Conservation (phyloP, 2,888 invertebrate genomes). For the Drosophila multiciliata region DNA sequence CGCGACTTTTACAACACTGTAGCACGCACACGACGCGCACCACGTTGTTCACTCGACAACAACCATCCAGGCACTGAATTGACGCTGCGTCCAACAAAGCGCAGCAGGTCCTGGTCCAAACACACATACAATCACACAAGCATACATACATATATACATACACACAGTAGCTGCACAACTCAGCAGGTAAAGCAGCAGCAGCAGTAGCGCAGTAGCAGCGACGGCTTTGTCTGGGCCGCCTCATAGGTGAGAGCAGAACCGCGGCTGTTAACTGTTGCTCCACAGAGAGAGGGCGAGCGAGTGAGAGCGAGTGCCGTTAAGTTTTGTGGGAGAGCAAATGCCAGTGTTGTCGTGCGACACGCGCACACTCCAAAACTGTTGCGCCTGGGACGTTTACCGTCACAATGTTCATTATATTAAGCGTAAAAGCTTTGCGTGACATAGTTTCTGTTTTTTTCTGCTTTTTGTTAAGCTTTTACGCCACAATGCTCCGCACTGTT, state of each 20-base stretch:
- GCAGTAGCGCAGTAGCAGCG: conserved; percentile 25
- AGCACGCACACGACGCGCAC: conserved; percentile 49
- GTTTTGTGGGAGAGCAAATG: conserved; percentile 6
- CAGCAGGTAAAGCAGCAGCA: conserved; percentile 53
- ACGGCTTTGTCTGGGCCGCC: conserved; percentile 68
- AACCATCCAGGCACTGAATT: conserved; percentile 84
- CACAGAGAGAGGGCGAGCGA: conserved; percentile 16
- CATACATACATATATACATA: conserved; percentile 1
- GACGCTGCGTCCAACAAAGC: conserved; percentile 41
- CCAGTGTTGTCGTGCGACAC: conserved; percentile 70
- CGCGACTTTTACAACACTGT: conserved; percentile 45
- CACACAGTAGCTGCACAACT: conserved; percentile 8
- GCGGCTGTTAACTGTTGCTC: conserved; percentile 70
- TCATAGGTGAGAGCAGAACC: conserved; percentile 50
- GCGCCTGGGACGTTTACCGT: conserved; percentile 49
- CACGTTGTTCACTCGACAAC: conserved; percentile 81
- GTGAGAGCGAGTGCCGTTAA: neutral
- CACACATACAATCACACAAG: conserved; percentile 21
- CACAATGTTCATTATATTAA: conserved; percentile 53
- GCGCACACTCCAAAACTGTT: conserved; percentile 62
- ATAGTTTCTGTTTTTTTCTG: conserved; percentile 57
- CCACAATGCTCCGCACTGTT: conserved; percentile 16
- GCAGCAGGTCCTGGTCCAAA: conserved; percentile 64
- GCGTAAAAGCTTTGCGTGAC: conserved; percentile 71
- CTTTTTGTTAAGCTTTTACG: conserved; percentile 65